Conservation (phyloP, 2,797 vertebrate genomes). For the Neopelma chrysocephalum region DNA sequence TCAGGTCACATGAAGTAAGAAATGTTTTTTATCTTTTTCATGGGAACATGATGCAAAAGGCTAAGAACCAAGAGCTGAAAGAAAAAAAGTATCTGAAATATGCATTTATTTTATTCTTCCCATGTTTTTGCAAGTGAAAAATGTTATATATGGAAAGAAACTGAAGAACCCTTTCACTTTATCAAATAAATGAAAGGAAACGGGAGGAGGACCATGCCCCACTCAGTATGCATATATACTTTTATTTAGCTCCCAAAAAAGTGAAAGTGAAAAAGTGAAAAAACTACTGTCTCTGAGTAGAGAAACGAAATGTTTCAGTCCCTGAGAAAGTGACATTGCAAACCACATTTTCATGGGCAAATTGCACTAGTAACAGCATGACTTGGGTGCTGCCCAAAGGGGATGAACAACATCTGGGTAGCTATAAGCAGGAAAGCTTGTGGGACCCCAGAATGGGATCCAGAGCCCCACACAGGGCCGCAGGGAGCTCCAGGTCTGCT, state of each 20-base stretch:
- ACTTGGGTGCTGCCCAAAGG: not conserved
- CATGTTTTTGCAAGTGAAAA: not conserved
- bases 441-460: not conserved
- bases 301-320: not conserved
- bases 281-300: not conserved
- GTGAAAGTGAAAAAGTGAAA: too few species aligned
- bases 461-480: fast-evolving
- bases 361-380: not conserved
- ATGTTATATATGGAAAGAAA: not conserved
- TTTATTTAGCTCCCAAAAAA: not conserved
- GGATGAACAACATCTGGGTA: not conserved
- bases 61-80: not conserved
- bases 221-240: not conserved
- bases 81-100: not conserved
- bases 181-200: not conserved
- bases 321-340: not conserved
- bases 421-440: not conserved
- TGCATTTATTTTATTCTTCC: not conserved
- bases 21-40: not conserved
- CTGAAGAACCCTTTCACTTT: not conserved
- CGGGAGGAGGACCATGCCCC: not conserved
- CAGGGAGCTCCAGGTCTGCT: not conserved
- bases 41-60: not conserved
- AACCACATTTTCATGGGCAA: not conserved
- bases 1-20: not conserved